phyloP scores from a whole-genome alignment of 1,140 invertebrate genomes.

The Archivesica marissinica region DNA sequence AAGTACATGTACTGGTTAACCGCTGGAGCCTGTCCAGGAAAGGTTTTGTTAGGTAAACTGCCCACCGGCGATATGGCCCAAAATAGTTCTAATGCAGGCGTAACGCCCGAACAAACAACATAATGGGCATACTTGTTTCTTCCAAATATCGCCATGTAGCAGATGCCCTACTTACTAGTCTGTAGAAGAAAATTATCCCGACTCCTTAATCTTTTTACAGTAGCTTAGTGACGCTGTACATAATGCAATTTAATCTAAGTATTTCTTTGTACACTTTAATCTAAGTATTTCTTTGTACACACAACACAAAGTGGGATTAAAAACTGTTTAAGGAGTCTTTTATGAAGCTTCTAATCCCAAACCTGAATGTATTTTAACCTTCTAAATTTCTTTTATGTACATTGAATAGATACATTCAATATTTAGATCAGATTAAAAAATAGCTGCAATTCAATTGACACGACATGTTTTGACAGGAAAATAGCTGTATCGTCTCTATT shows the following conservation, averaged over 20 bases:
- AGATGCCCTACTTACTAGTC: too few species aligned
- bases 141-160: too few species aligned
- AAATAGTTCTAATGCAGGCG: too few species aligned
- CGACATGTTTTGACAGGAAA: conserved; percentile 16
- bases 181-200: too few species aligned
- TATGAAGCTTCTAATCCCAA: conserved; percentile 22
- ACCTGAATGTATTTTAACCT: conserved; percentile 12
- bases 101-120: too few species aligned
- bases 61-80: too few species aligned
- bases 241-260: not conserved
- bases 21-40: too few species aligned
- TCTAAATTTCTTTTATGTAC: conserved; percentile 27
- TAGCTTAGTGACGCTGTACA: conserved; percentile 11
- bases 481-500: not conserved
- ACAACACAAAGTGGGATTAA: conserved; percentile 22
- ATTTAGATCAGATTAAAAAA: conserved; percentile 52
- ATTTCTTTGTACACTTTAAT: not conserved
- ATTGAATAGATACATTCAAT: conserved; percentile 47
- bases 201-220: not conserved
- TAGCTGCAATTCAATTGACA: not conserved
- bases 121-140: too few species aligned
- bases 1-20: too few species aligned
- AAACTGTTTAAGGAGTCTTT: not conserved
- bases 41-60: too few species aligned
- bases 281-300: not conserved